Evolutionary conservation across 2,888 invertebrate species (phyloP), one percentile per base, ranked within the genome.

Genomic region (Clusia tigrina): DNA sequence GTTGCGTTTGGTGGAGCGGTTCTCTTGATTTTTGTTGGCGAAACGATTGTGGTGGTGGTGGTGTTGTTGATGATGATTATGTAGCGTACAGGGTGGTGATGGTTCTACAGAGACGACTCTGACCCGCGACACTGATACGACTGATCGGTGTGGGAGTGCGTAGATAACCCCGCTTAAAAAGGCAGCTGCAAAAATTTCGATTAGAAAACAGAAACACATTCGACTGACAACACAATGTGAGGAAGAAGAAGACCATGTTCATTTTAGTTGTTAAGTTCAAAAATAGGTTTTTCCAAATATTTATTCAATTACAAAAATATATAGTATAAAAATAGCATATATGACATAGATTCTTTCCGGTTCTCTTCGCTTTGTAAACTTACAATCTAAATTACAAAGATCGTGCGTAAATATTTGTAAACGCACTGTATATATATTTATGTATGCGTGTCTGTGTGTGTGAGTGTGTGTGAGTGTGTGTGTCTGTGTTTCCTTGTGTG

Each of bases 221-320:
- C 42, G 3, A 42, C 42, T 42, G n/a, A 42, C 42, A 42, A 15
- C 32, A 32, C 6, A 32, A 32, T n/a, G 42, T 42, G 10, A 42
- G 3, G 48, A 48, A 48, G 48, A 20, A 20, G 52, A 37, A 52
- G 2, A 37, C n/a, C n/a, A 2, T 9, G 18, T 48, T 48, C 6
- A 6, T 17, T 48, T 48, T 48, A 9, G 22, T 22, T 38, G 2
- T 48, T 23, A n/a, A n/a, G 23, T 60, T 60, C 51, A 32, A 51
- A 56, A 57, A 48, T 18, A 48, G 20, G 48, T 20, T 22, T 48
- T 48, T 20, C 32, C n/a, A 54, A 58, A 64, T 65, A 67, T 76
- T 76, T 76, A 78, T 78, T 76, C 67, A 76, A 71, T 69, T 73
- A 73, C 69, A 78, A 78, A 76, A 71, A 71, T 72, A 54, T 69